A percentile compares a stretch with the other conserved stretches of the same genome.
These are phyloP conservation scores for Caenorhabditis inopinata DNA, from an alignment of 1,140 invertebrate species.

Conservation along the genomic window DNA sequence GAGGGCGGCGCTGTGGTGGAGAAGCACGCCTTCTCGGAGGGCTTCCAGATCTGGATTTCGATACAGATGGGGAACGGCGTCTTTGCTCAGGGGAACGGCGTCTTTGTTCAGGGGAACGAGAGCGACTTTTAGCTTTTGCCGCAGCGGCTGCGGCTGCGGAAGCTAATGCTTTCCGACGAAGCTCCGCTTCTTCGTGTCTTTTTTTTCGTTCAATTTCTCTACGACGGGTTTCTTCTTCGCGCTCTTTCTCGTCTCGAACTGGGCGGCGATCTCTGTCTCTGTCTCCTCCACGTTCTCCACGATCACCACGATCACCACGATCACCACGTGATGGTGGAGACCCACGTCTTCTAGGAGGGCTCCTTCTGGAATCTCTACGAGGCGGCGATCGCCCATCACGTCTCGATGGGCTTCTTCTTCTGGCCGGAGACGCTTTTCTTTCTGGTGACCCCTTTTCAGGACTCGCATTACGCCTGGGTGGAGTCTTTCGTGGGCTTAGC, in stretches of 20 bases:
- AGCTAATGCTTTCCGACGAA: not conserved
- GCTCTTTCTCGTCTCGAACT: not conserved
- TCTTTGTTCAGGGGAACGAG: not conserved
- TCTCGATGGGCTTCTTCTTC: not conserved
- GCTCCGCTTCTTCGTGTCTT: slow-evolving; percentile 17
- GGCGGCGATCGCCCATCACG: not conserved
- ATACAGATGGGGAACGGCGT: not conserved
- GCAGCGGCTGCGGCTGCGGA: not conserved
- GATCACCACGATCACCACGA: not conserved
- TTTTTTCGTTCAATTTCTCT: slow-evolving; percentile 29
- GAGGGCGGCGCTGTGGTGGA: not conserved
- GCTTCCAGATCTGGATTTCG: not conserved
- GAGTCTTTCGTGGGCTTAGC: slow-evolving; percentile 7
- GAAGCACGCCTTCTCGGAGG: not conserved
- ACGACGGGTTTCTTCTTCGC: not conserved
- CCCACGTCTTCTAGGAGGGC: slow-evolving; percentile 7
- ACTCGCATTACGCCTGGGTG: not conserved
- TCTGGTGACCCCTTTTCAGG: not conserved
- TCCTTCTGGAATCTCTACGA: not conserved
- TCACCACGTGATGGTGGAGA: not conserved
- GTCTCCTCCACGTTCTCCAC: too few relatives aligned
- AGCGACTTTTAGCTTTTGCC: not conserved
- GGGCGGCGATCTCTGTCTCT: not conserved
- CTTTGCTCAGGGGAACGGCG: not conserved
- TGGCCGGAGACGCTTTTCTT: not conserved